Evolutionary conservation across 2,888 invertebrate species (phyloP), one percentile per base, ranked within the genome.

Genomic region (Philopedon plagiatum): DNA sequence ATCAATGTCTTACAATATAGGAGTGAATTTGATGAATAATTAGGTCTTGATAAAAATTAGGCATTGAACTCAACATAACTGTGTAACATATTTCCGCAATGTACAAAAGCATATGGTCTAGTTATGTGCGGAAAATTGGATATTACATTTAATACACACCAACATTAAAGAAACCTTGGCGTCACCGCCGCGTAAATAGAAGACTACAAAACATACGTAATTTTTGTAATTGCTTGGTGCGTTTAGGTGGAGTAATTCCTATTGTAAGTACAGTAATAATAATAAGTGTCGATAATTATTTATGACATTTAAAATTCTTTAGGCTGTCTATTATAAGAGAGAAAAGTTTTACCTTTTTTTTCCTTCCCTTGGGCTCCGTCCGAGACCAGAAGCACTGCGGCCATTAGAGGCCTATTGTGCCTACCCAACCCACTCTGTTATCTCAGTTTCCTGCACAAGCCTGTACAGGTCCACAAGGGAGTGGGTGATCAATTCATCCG

Each of bases 101-200:
- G 13, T 29, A 8, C 18, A 8, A 46, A 29, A 54, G 15, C 18
- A 8, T 54, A n/a, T 54, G 29, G 29, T 32, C 51, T 29, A 29
- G 51, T 29, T 54, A 15, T 18, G 11, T 15, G 9, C 51, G 9
- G 29, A 4, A 18, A 54, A 54, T 54, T 54, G 29, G 51, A 29
- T 32, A 54, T 29, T 54, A 29, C 5, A 54, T 54, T 13, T 29
- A 54, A 15, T 54, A 29, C 7, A 18, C 29, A 23, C 8, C 15
- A 54, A 32, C n/a, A 54, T 29, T 15, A 18, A 1, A 5, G 15
- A 54, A 29, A 54, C 51, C 51, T 54, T 54, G 51, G 29, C 29
- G 7, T 54, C 23, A 29, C 5, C 11, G 2, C 29, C 11, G 3
- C 5, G 29, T 29, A 19, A 54, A 54, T 29, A 2, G 29, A 54